Evolutionary conservation across 2,797 vertebrate genomes (phyloP).

Genomic region (Peromyscus nudipes): DNA sequence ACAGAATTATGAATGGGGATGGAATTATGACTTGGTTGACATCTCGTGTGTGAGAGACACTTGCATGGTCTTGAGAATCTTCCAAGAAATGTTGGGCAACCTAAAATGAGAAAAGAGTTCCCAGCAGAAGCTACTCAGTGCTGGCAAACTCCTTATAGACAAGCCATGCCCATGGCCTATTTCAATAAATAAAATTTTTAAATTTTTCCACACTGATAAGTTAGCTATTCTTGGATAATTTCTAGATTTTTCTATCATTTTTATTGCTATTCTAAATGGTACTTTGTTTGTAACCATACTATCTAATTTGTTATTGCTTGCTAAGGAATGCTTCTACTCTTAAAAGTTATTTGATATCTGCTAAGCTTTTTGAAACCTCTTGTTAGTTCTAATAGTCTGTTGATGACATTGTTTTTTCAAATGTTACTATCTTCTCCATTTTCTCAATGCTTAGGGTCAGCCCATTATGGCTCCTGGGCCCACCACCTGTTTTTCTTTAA

Average conservation of each 20-base stretch:
- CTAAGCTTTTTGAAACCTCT: not conserved
- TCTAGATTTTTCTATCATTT: not conserved
- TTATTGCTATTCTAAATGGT: not conserved
- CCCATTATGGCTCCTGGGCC: not conserved
- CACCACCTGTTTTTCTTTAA: not conserved
- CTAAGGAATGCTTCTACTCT: not conserved
- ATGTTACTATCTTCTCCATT: not conserved
- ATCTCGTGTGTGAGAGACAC: not conserved
- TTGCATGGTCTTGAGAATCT: not conserved
- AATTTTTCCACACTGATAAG: conserved; percentile 2
- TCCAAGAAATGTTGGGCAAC: not conserved
- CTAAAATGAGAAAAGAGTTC: not conserved
- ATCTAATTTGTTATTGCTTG: conserved; percentile 3
- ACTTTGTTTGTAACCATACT: conserved; percentile 47
- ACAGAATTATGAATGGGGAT: not conserved
- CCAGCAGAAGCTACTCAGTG: not conserved
- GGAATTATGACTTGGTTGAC: not conserved
- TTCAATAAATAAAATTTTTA: not conserved
- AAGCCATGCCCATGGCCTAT: not conserved
- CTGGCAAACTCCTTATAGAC: accelerated
- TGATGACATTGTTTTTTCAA: not conserved
- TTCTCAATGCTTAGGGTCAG: not conserved
- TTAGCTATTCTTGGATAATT: not conserved
- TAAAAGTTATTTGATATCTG: not conserved
- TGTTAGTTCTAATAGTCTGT: not conserved